Evolutionary conservation across 2,113 vertebrate genomes (phyloP), one percentile per base, ranked within the genome.

Genomic region (Dasyprocta punctata): DNA sequence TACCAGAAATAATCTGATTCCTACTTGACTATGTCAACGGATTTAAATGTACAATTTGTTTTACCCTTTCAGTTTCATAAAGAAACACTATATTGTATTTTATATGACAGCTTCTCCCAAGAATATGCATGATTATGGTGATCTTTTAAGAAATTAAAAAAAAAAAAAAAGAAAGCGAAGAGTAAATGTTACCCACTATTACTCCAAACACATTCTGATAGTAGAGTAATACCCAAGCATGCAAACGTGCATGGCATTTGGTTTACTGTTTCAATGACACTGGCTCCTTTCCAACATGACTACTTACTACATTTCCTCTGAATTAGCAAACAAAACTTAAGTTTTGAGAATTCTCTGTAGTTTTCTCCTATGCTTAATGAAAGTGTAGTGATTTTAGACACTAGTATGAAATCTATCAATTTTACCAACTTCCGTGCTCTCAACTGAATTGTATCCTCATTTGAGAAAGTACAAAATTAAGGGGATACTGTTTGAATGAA

Each of bases 261-360:
- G 1, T 61, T 49, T 86, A 95, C 3, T 73, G 17, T 61, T 96
- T 87, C 92, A 89, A 30, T 80, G 85, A 24, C 87, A 88, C 61
- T 81, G 89, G 24, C 14, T 95, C 73, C 17, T 82, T 87, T 96
- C 7, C 58, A 30, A 54, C 3, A 91, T 14, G 7, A 88, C 47
- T 65, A 80, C 90, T 91, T n/a, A 75, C 5, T 38, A 22, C 54
- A 65, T 85, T 92, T n/a, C n/a, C n/a, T n/a, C n/a, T n/a, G n/a
- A 96, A 3, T 12, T 4, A 95, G 22, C 14, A 95, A 94, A 73
- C n/a, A 3, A 73, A 91, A 41, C 10, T 16, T 86, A 56, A 92
- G 65, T 84, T 92, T 78, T 92, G 24, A 95, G 14, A 93, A 67
- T 8, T 54, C 7, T 89, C 44, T 41, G 49, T 75, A 86, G 69